These are phyloP conservation scores for Stercorarius parasiticus DNA, from an alignment of 2,113 vertebrate genomes.

Conservation along the genomic window DNA sequence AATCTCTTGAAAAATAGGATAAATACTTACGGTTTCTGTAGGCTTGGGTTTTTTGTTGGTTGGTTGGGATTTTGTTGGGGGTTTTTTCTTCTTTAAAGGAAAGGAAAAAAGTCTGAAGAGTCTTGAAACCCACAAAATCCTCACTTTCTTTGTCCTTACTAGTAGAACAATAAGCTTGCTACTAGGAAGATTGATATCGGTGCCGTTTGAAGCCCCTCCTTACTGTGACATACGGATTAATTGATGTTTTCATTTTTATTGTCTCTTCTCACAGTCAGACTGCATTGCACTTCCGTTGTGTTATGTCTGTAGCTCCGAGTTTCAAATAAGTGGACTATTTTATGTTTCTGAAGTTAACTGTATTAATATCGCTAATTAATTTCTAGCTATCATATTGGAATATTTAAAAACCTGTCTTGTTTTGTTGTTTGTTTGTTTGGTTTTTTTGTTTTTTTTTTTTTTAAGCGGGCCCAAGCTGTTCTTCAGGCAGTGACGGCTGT, in stretches of 20 bases:
- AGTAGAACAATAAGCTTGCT: not conserved
- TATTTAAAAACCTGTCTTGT: not conserved
- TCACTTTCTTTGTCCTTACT: not conserved
- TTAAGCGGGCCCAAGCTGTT: slow-evolving; percentile 88
- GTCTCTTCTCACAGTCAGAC: not conserved
- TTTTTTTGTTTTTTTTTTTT: not conserved
- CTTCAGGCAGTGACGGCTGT: slow-evolving; percentile 90
- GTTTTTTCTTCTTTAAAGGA: not conserved
- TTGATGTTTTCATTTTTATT: not conserved
- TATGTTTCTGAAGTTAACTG: not conserved
- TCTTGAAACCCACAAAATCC: not conserved
- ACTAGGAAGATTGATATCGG: not conserved
- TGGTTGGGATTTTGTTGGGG: not conserved
- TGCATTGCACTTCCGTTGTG: not conserved
- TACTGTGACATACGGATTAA: not conserved
- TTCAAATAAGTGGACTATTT: not conserved
- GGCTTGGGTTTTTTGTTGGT: not conserved
- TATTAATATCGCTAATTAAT: not conserved
- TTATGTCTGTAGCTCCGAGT: not conserved
- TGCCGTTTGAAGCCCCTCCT: not conserved
- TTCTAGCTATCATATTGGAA: not conserved
- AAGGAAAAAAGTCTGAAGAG: not conserved
- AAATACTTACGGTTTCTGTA: not conserved
- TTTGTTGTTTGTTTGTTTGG: not conserved
- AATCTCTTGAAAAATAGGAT: not conserved